Conservation (phyloP, 1,140 invertebrate genomes). For the Stratiolaelaps scimitus region DNA sequence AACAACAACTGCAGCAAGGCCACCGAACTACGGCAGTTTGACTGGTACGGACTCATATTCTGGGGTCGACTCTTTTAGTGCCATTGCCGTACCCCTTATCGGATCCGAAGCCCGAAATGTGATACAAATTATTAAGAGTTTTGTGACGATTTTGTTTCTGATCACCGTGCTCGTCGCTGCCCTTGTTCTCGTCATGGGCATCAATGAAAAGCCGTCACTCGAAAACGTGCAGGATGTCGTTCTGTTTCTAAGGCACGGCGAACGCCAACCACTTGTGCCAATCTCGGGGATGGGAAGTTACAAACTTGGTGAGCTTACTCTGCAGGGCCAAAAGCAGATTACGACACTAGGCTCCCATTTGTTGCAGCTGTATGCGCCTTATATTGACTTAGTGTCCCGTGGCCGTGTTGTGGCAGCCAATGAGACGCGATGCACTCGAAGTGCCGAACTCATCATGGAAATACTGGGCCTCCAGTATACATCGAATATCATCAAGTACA, state of each 20-base stretch:
- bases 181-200: conserved; percentile 2
- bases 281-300: background rate
- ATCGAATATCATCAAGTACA: background rate
- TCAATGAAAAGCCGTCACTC: background rate
- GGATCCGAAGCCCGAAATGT: background rate
- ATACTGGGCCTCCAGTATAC: background rate
- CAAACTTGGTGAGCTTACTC: background rate
- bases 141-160: background rate
- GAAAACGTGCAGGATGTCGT: conserved; percentile 16
- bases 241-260: conserved; percentile 2
- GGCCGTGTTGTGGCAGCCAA: conserved; percentile 1
- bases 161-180: background rate
- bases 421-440: background rate
- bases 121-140: background rate
- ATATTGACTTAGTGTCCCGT: background rate
- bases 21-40: too few relatives aligned
- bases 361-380: background rate
- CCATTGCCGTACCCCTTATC: too few relatives aligned
- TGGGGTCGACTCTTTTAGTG: too few relatives aligned
- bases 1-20: too few relatives aligned
- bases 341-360: background rate
- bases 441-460: conserved; percentile 12
- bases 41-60: too few relatives aligned
- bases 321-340: background rate
- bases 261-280: conserved; percentile 5